Percentiles rank a stretch among this genome's conserved stretches.
Conservation (phyloP, 2,113 vertebrate genomes). For the Malurus melanocephalus region DNA sequence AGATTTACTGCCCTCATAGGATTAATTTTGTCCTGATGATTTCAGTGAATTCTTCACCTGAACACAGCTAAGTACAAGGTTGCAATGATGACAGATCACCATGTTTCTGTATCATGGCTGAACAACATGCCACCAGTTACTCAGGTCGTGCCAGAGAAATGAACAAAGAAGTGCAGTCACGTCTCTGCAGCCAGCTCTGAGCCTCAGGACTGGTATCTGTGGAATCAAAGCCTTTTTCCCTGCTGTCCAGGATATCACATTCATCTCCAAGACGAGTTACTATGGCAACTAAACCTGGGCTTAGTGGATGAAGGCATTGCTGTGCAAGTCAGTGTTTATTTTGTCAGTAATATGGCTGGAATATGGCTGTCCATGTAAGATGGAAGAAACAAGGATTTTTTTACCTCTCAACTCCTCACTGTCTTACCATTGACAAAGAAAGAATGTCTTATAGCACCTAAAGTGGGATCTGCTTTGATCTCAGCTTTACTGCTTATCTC, state of each 20-base stretch:
- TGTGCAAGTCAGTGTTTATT: constrained; percentile 32
- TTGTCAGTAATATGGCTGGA: neutral
- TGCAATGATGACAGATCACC: neutral
- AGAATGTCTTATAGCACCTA: neutral
- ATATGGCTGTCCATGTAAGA: neutral
- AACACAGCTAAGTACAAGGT: neutral
- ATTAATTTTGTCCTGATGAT: neutral
- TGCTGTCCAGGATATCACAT: constrained; percentile 43
- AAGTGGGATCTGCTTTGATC: neutral
- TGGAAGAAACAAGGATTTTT: neutral
- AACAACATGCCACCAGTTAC: neutral
- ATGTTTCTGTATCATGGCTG: fast-evolving
- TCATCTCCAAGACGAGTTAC: constrained; percentile 41
- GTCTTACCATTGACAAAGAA: neutral
- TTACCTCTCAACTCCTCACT: neutral
- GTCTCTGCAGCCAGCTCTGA: neutral
- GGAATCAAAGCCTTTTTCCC: constrained; percentile 28
- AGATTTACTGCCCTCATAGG: neutral
- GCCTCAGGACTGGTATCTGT: neutral
- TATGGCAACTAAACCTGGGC: constrained; percentile 57
- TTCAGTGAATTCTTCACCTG: neutral
- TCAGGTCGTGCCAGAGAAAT: neutral
- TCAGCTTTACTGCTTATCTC: neutral
- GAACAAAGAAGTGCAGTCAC: neutral
- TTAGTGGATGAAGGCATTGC: constrained; percentile 32